phyloP scores from a whole-genome alignment of 2,113 vertebrate genomes.

The Laticauda laticaudata region DNA sequence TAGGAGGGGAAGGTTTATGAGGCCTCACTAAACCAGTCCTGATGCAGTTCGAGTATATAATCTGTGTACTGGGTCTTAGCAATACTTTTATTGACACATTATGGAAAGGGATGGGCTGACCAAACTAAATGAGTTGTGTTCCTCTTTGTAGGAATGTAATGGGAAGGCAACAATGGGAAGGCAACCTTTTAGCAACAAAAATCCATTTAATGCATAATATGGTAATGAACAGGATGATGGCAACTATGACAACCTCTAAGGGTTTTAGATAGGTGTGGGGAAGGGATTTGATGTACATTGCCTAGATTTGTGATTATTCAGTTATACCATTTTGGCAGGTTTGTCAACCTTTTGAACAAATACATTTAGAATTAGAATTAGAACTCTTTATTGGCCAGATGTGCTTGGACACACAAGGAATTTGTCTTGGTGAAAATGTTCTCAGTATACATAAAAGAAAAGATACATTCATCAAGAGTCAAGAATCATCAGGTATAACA shows the following conservation, averaged over 20 bases:
- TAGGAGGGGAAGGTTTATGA: conserved; percentile 61
- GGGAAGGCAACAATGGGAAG: neutral
- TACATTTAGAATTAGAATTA: no score
- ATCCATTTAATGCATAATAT: neutral
- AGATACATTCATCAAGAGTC: no score
- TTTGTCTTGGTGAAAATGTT: no score
- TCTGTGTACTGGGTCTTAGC: conserved; percentile 38
- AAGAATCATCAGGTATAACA: no score
- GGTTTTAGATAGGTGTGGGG: neutral
- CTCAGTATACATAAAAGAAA: no score
- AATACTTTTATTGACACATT: conserved; percentile 21
- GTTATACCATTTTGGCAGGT: neutral
- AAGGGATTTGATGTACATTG: neutral
- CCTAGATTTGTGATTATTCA: neutral
- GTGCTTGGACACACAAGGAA: no score
- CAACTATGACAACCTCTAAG: neutral
- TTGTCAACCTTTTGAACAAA: neutral
- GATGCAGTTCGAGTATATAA: conserved; percentile 44
- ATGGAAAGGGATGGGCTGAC: conserved; percentile 10
- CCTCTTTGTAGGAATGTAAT: neutral
- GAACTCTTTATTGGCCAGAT: no score
- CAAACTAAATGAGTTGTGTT: conserved; percentile 10
- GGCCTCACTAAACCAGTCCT: conserved; percentile 48
- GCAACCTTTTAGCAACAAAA: neutral
- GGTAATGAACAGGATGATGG: neutral